Evolutionary conservation across 2,888 invertebrate genomes (phyloP).

Genomic region (Parapristionchus giblindavisi): DNA sequence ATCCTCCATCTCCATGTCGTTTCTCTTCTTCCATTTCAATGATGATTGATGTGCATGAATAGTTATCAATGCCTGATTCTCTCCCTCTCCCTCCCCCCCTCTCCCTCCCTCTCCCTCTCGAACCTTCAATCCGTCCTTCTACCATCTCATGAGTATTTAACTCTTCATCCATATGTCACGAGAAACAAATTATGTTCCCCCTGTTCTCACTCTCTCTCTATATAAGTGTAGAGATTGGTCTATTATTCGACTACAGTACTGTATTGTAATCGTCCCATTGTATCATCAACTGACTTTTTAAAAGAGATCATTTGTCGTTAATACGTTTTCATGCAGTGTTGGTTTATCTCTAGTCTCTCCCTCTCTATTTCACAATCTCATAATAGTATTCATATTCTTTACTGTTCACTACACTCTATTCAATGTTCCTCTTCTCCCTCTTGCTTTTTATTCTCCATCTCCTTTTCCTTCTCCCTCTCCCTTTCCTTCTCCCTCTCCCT

Average conservation of each 20-base stretch:
- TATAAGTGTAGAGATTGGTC: not conserved
- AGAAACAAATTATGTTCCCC: too few relatives aligned
- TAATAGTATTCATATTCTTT: not conserved
- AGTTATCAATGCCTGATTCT: not conserved
- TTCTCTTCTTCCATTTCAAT: not conserved
- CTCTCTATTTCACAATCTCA: not conserved
- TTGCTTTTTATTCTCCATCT: not conserved
- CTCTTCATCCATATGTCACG: too few relatives aligned
- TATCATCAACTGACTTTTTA: too few relatives aligned
- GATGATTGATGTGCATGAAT: not conserved
- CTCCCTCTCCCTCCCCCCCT: conserved; percentile 25
- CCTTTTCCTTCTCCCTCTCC: not conserved
- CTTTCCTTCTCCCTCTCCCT: not conserved
- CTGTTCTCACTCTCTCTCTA: not conserved
- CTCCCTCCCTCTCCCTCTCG: too few relatives aligned
- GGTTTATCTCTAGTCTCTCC: not conserved
- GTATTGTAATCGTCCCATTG: not conserved
- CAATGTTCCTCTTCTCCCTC: not conserved
- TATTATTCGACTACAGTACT: not conserved
- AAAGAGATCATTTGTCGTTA: too few relatives aligned
- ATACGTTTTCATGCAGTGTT: not conserved
- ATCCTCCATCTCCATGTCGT: not conserved
- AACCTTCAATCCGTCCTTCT: not conserved
- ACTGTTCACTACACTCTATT: not conserved
- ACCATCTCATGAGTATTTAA: too few relatives aligned